Evolutionary conservation across 1,140 invertebrate genomes (phyloP).

Genomic region (Ceratosolen solmsi): DNA sequence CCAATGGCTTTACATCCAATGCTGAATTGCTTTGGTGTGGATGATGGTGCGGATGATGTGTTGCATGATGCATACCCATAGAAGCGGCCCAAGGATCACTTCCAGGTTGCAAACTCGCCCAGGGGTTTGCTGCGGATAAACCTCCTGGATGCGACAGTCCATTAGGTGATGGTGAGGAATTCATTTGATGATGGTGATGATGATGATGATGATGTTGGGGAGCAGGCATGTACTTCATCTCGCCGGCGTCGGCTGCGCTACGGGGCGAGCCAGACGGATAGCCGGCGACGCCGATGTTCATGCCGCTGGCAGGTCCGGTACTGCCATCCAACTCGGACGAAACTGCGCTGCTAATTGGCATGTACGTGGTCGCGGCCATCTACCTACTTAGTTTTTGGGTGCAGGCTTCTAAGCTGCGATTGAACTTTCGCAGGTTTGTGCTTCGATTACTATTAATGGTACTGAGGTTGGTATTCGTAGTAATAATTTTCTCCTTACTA

Average conservation of each 20-base stretch:
- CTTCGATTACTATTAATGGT: too few relatives aligned
- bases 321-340: conserved; percentile 83
- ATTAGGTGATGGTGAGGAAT: conserved; percentile 78
- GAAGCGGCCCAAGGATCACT: conserved; percentile 87
- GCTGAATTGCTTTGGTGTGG: conserved; percentile 74
- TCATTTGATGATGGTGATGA: conserved; percentile 81
- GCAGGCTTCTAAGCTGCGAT: not conserved
- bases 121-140: conserved; percentile 81
- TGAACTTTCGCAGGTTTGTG: not conserved
- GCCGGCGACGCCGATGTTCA: conserved; percentile 79
- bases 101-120: conserved; percentile 85
- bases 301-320: conserved; percentile 82
- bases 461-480: too few relatives aligned
- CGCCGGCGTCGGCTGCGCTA: conserved; percentile 84
- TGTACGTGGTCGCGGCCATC: conserved; percentile 90
- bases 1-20: conserved; percentile 82
- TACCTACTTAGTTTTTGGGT: conserved; percentile 58
- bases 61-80: conserved; percentile 75
- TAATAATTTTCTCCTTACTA: too few relatives aligned
- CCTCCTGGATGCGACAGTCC: conserved; percentile 79
- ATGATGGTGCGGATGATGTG: conserved; percentile 79
- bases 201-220: conserved; percentile 85
- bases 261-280: conserved; percentile 85
- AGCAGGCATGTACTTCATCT: conserved; percentile 94
- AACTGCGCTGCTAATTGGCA: conserved; percentile 83